Evolutionary conservation across 2,113 vertebrate species (phyloP), one percentile per base, ranked within the genome.

Genomic region (Ophiodon elongatus): DNA sequence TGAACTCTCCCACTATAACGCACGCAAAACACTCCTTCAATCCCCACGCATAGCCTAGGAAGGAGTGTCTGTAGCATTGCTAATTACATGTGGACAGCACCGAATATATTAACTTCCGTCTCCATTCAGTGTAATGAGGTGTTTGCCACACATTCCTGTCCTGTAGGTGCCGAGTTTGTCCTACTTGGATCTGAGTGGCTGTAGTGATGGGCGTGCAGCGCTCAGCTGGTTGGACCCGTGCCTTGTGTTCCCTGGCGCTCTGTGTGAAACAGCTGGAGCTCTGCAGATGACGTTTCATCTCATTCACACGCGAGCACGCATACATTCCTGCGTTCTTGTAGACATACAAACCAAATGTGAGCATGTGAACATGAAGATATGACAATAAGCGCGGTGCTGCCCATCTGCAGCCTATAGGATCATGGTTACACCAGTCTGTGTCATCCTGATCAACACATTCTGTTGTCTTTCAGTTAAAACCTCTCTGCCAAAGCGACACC

Each of bases 241-340:
- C 82, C 84, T 77, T 37, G 17, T 82, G 79, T 82, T 85, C 71
- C 45, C 68, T 73, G 60, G 73, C 50, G 9, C 29, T 72, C 29
- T 4, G 23, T 15, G n/a, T 29, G 17, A 80, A 91, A 78, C 91
- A 91, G 88, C 91, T 92, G 89, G 82, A 87, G 47, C 66, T 79
- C 63, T 54, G 71, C 75, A 78, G 47, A 74, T 60, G 43, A 79
- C 15, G 47, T 47, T 21, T 29, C 29, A 35, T 80, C 43, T 75
- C 23, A 56, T 75, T 83, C 76, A 72, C 83, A 85, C 39, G 37
- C 84, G 65, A 70, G 41, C 50, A 14, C 35, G 41, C 76, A 69
- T 54, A 70, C 79, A 86, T 74, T 84, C 73, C 66, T 67, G 57
- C 62, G 50, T 71, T 73, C 67, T 37, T 70, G 35, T 21, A 43